Evolutionary conservation across 2,113 vertebrate species (phyloP).

Genomic region (Illadopsis cleaveri): DNA sequence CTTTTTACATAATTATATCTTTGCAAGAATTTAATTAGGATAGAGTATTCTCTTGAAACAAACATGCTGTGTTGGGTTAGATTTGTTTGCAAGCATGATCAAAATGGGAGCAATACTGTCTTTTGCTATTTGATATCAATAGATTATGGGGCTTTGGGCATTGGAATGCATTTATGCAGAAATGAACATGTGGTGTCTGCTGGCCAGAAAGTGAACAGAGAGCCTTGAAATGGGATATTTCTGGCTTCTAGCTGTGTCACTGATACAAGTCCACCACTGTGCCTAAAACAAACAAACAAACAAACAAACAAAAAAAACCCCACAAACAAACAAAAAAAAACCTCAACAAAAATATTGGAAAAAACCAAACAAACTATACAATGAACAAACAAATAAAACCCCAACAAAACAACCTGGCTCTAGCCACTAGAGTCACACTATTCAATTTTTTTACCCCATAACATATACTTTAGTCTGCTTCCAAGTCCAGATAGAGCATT

Average conservation of each 20-base stretch:
- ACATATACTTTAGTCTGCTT: not conserved
- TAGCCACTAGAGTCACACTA: not conserved
- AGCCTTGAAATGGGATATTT: not conserved
- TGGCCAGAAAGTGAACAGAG: not conserved
- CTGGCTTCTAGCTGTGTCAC: not conserved
- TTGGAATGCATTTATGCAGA: not conserved
- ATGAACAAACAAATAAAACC: fast-evolving
- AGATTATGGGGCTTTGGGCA: not conserved
- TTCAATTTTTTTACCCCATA: not conserved
- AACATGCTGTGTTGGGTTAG: not conserved
- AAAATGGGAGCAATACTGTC: not conserved
- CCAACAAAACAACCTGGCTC: fast-evolving
- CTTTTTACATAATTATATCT: not conserved
- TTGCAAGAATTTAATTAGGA: not conserved
- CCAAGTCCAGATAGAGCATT: not conserved
- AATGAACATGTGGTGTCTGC: not conserved
- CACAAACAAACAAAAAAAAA: too few relatives aligned
- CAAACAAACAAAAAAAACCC: too few relatives aligned
- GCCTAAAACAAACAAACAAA: not conserved
- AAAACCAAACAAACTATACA: not conserved
- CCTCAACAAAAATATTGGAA: fast-evolving
- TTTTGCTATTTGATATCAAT: not conserved
- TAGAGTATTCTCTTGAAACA: not conserved
- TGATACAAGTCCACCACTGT: not conserved
- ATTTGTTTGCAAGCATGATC: not conserved